Evolutionary conservation across 2,797 vertebrate species (phyloP), one percentile per base, ranked within the genome.

Genomic region (Eulemur rubriventer): DNA sequence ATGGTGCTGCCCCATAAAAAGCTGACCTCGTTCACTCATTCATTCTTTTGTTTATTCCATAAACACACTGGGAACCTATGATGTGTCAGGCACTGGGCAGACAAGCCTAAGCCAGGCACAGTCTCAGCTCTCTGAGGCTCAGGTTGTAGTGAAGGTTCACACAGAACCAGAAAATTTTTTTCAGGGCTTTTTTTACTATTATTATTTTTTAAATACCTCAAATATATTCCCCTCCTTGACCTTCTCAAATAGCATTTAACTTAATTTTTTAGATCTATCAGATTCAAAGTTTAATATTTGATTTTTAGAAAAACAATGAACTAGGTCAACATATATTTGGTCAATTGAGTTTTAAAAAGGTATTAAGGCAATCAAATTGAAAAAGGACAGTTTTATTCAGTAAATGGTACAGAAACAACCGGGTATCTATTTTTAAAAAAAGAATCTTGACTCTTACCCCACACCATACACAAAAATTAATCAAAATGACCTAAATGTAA

Each of bases 271-370:
- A 76, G 78, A 92, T 89, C 14, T 87, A 57, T 20, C n/a, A 12
- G n/a, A 76, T 93, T 55, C 35, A 48, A 55, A 85, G 33, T 69
- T 89, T 85, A 70, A 89, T 79, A 59, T 95, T 91, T 91, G 70
- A 90, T 61, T 89, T 96, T 72, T n/a, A 20, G 92, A 80, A 76
- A 89, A 73, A 3, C 52, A 81, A 33, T 70, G 59, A 76, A 9
- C 11, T 63, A 30, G 13, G 8, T 63, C 38, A 61, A 83, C 28
- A 18, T 85, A 28, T 61, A 59, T 93, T 59, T 79, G 33, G 24
- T 79, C 55, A 79, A 12, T 52, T 94, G 87, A 79, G 24, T 94
- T 88, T 95, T 73, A 82, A 93, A 94, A 88, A 93, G 55, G 11
- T 33, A 41, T 48, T 14, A 46, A 84, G 59, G 59, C n/a, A 46